A percentile compares a stretch with the other conserved stretches of the same genome.
Conservation (phyloP, 2,888 invertebrate genomes). For the Lycaena phlaeas region DNA sequence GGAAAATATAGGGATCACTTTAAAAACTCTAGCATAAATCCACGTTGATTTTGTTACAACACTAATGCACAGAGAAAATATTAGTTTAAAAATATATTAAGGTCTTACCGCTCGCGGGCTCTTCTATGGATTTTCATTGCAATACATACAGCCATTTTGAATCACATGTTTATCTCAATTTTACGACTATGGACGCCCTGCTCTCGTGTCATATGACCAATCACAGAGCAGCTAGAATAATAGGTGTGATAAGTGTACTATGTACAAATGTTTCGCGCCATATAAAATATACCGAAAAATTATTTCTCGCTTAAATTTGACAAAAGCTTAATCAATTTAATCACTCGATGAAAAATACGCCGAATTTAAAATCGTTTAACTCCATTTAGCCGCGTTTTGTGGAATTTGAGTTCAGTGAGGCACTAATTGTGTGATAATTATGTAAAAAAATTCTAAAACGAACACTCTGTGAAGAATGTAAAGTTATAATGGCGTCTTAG, state of each 20-base stretch:
- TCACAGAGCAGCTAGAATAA: slow-evolving; percentile 35
- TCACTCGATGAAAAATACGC: slow-evolving; percentile 22
- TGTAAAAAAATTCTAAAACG: slow-evolving; percentile 31
- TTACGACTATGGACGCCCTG: slow-evolving; percentile 35
- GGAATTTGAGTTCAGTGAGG: slow-evolving; percentile 17
- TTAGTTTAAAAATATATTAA: too few species aligned
- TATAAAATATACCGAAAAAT: slow-evolving; percentile 8
- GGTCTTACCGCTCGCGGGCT: slow-evolving; percentile 42
- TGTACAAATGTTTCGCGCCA: background rate
- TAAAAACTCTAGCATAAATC: too few species aligned
- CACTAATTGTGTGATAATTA: slow-evolving; percentile 35
- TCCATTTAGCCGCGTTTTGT: slow-evolving; percentile 20
- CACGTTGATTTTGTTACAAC: too few species aligned
- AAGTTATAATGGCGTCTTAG: slow-evolving; percentile 52
- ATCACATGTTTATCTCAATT: slow-evolving; percentile 58
- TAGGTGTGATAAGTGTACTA: slow-evolving; percentile 26
- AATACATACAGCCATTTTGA: slow-evolving; percentile 56
- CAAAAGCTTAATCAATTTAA: slow-evolving; percentile 26
- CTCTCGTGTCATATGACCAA: slow-evolving; percentile 53
- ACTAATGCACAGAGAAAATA: too few species aligned
- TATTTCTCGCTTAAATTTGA: slow-evolving; percentile 33
- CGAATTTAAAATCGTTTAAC: slow-evolving; percentile 5
- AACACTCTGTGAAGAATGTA: slow-evolving; percentile 30
- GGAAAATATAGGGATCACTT: background rate
- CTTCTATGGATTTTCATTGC: slow-evolving; percentile 33